These are phyloP conservation scores for Enteromius paludinosus DNA, from an alignment of 2,797 vertebrate genomes.

Conservation along the genomic window DNA sequence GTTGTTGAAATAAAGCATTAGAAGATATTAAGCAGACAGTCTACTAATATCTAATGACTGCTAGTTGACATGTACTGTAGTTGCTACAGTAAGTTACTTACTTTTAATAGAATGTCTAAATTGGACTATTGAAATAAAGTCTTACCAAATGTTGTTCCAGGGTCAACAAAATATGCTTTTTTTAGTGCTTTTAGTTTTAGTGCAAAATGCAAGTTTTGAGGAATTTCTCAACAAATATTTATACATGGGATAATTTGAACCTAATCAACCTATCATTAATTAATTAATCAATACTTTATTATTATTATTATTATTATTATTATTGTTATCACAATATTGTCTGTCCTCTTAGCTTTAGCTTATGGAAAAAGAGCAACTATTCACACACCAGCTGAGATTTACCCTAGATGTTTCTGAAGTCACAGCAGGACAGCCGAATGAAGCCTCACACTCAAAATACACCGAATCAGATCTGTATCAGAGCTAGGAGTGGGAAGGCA, in stretches of 20 bases:
- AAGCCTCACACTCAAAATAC: neutral
- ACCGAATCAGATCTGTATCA: neutral
- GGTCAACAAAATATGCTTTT: neutral
- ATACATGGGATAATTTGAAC: neutral
- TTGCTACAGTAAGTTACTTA: too few relatives aligned
- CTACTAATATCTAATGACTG: too few relatives aligned
- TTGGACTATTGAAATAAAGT: too few relatives aligned
- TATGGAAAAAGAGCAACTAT: slow-evolving; percentile 19
- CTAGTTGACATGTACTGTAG: too few relatives aligned
- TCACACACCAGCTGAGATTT: slow-evolving; percentile 16
- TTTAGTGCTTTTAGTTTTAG: neutral
- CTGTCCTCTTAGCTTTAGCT: neutral
- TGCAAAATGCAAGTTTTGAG: too few relatives aligned
- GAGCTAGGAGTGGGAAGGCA: neutral
- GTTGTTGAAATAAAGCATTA: too few relatives aligned
- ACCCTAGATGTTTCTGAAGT: slow-evolving; percentile 1
- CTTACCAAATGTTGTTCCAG: too few relatives aligned
- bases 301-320: slow-evolving; percentile 1
- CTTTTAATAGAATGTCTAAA: too few relatives aligned
- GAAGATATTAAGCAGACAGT: too few relatives aligned
- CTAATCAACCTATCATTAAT: neutral
- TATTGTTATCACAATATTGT: neutral
- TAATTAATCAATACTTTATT: neutral
- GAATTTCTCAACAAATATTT: neutral
- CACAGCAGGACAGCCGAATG: neutral